Percentiles rank a stretch among this genome's conserved stretches.
These are phyloP conservation scores for Eretmochelys imbricata DNA, from an alignment of 2,113 vertebrate genomes.

Conservation along the genomic window DNA sequence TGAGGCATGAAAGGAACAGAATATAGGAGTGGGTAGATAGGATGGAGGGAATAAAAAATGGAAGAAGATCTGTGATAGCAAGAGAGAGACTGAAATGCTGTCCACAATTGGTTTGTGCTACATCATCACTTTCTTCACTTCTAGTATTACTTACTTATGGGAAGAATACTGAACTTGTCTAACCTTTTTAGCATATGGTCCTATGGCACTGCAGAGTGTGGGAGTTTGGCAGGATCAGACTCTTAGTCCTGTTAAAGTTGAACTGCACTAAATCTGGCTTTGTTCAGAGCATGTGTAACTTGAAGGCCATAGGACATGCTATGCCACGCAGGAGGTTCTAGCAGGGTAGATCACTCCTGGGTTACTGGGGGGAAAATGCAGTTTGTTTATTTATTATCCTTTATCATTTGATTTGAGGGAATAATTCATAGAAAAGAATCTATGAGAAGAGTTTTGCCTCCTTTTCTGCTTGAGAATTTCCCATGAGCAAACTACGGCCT, in stretches of 20 bases:
- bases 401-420: no score
- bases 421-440: no score
- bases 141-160: neutral
- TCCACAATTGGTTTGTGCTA: neutral
- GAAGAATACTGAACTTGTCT: neutral
- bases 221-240: neutral
- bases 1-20: neutral
- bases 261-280: neutral
- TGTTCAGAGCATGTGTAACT: neutral
- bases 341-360: neutral
- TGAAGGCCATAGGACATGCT: neutral
- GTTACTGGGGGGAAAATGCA: no score
- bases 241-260: neutral
- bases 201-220: neutral
- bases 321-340: neutral
- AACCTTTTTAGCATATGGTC: neutral
- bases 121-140: neutral
- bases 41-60: neutral
- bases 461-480: no score
- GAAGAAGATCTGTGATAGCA: neutral
- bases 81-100: neutral
- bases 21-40: rapidly evolving
- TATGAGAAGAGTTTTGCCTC: no score
- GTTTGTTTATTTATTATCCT: no score
- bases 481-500: no score